These are phyloP conservation scores for Uria lomvia DNA, from an alignment of 2,113 vertebrate species.

Conservation along the genomic window DNA sequence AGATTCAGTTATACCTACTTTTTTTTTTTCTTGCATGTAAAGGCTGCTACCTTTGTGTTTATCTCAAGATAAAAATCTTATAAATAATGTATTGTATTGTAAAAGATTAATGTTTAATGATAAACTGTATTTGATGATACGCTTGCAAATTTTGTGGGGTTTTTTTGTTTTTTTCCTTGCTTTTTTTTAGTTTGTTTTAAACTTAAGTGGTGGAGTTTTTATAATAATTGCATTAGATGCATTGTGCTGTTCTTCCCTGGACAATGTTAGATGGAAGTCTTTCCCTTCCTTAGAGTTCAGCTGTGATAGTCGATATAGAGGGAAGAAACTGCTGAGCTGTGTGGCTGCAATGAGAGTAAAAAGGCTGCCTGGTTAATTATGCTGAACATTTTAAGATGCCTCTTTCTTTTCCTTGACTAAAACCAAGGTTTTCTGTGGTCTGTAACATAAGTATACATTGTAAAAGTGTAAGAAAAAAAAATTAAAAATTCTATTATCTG, in stretches of 20 bases:
- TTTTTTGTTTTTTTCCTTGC: neutral
- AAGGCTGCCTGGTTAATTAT: neutral
- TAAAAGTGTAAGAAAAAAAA: neutral
- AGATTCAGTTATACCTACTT: neutral
- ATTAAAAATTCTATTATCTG: constrained; percentile 2
- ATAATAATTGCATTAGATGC: neutral
- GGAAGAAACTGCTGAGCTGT: neutral
- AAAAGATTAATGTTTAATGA: neutral
- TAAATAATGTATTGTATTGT: neutral
- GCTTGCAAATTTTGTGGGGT: neutral
- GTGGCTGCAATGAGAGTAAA: neutral
- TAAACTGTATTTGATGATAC: neutral
- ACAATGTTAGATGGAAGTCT: neutral
- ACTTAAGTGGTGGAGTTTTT: neutral
- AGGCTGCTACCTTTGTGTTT: neutral
- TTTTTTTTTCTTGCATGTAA: neutral
- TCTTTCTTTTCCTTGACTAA: neutral
- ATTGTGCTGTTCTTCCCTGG: neutral
- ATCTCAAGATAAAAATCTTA: neutral
- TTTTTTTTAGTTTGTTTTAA: neutral
- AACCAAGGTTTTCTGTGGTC: neutral
- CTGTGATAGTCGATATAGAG: neutral
- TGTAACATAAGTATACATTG: neutral
- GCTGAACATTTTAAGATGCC: neutral
- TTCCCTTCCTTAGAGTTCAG: neutral